Base-by-base conservation (phyloP, 1,140 invertebrate genomes). In the Lysiphlebus fabarum region DNA sequence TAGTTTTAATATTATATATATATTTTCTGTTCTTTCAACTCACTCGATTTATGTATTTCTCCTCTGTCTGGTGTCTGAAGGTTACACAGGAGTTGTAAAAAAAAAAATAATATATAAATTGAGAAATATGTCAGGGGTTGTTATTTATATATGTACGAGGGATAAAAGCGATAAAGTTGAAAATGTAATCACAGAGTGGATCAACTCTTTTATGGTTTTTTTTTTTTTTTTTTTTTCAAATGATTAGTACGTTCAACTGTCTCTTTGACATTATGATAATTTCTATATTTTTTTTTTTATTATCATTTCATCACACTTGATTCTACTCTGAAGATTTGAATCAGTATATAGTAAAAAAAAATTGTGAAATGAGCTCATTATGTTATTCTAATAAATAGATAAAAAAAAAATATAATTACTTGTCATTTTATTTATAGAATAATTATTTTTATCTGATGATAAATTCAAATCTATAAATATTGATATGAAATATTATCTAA, bases 171-270 rank as follows among this genome's bases (percentile, higher is more conserved):
- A 37, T 36, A 37, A 36, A 34, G 49, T 51, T 51, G 36, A 36
- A 51, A 36, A 51, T 51, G 38, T 51, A 51, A 51, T 51, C 49
- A 36, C 49, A 51, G 49, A 51, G 49, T 51, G 49, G 49, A 51
- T 51, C 49, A 36, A 51, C 49, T 33, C 49, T 6, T 51, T 38
- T 38, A 37, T n/a, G 6, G 6, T 51, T 38, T 10, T 49, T 33
- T 33, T 2, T 11, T 36, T 10, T 34, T 38, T 12, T 51, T 51
- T n/a, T 51, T 51, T 34, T n/a, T 12, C 49, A 40, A 51, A 51
- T 51, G 33, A 51, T 51, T 51, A 37, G 49, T 51, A 51, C 36
- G 36, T 51, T 51, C 49, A 51, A 51, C 17, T 26, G 17, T 26
- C 17, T 26, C 17, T 26, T 26, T 26, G 17, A 26, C 17, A 2